Conservation (phyloP, 53 echinoderm and acorn worm species). For the Echinarachnius parma region DNA sequence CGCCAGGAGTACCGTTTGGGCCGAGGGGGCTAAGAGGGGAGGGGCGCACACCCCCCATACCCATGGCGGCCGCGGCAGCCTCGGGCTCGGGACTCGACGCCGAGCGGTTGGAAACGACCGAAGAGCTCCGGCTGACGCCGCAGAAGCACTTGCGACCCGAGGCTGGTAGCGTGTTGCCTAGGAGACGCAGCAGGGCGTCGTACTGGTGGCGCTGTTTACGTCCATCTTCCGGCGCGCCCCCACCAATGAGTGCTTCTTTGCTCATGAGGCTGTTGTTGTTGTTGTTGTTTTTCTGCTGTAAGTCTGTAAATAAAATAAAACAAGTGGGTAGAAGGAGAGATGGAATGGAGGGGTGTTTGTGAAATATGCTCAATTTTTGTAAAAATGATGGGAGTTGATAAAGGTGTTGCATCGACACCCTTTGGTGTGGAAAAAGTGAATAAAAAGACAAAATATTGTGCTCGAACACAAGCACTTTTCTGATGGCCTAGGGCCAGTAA, state of each 20-base stretch:
- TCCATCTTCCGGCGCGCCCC: slow-evolving; percentile 78
- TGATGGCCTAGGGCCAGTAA: too few relatives aligned
- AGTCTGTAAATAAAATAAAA: too few relatives aligned
- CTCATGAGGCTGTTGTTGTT: slow-evolving; percentile 86
- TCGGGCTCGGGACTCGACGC: slow-evolving; percentile 84
- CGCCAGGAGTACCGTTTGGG: slow-evolving; percentile 21
- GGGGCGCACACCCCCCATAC: slow-evolving; percentile 31
- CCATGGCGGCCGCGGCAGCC: not conserved
- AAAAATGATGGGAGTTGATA: too few relatives aligned
- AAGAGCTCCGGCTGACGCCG: slow-evolving; percentile 91
- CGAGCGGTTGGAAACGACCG: slow-evolving; percentile 89
- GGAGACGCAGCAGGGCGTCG: slow-evolving; percentile 78
- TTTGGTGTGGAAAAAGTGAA: too few relatives aligned
- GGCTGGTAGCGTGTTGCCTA: slow-evolving; percentile 87
- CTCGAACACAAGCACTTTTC: too few relatives aligned
- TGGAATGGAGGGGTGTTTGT: too few relatives aligned
- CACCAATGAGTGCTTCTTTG: slow-evolving; percentile 81
- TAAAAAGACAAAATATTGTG: too few relatives aligned
- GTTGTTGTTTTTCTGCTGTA: slow-evolving; percentile 99
- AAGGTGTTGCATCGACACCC: too few relatives aligned
- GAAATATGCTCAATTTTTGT: too few relatives aligned
- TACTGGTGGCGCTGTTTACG: slow-evolving; percentile 80
- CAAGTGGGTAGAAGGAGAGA: too few relatives aligned
- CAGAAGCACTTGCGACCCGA: slow-evolving; percentile 88
- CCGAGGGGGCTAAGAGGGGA: slow-evolving; percentile 76